Conservation (phyloP, 2,113 vertebrate species). For the Crotalus horridus region DNA sequence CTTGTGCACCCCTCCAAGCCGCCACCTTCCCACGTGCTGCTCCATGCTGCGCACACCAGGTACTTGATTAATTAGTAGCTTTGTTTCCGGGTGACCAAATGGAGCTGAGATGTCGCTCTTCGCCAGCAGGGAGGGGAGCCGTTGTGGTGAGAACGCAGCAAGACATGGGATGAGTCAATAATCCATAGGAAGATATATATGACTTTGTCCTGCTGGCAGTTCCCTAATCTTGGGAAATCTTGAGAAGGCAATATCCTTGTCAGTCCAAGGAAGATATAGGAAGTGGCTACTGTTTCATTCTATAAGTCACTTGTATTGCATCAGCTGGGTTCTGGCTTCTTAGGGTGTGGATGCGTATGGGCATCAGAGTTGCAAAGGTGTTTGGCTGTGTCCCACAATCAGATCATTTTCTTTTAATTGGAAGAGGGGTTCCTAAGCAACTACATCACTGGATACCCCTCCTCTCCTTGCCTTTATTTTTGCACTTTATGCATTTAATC, state of each 20-base stretch:
- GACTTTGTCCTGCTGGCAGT: conserved; percentile 1
- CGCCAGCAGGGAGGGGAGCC: conserved; percentile 16
- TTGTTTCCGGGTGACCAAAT: conserved; percentile 42
- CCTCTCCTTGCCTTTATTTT: background rate
- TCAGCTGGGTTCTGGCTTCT: background rate
- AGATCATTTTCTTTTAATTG: background rate
- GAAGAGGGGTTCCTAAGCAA: background rate
- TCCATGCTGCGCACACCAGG: conserved; percentile 24
- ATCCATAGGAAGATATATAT: conserved; percentile 19
- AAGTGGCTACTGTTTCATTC: background rate
- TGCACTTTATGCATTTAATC: background rate
- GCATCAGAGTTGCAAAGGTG: background rate
- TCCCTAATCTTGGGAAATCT: no score
- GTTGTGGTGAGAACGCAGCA: conserved; percentile 10
- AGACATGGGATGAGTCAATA: conserved; percentile 27
- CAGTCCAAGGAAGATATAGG: background rate
- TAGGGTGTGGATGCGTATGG: background rate
- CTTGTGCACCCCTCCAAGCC: background rate
- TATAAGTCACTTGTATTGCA: background rate
- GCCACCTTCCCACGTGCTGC: background rate
- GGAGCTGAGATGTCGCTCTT: conserved; percentile 28
- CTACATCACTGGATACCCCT: background rate
- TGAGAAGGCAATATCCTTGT: background rate
- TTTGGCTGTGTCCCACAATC: background rate
- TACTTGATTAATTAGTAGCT: conserved; percentile 48